Conservation (phyloP, 2,113 vertebrate genomes). For the Coturnix japonica region DNA sequence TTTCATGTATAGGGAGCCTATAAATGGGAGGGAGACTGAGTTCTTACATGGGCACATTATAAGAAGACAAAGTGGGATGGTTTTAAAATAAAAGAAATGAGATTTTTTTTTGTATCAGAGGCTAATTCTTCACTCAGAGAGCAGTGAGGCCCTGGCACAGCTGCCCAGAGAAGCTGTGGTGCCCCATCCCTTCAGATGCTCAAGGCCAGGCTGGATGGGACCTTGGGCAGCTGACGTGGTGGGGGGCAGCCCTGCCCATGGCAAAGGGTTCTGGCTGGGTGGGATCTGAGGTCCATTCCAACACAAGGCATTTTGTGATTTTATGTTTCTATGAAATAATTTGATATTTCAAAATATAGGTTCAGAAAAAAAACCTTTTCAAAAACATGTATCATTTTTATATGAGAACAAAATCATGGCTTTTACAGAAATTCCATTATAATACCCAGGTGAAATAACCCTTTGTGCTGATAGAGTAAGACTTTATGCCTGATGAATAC, state of each 20-base stretch:
- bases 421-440: fast-evolving
- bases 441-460: neutral
- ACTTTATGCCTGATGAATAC: neutral
- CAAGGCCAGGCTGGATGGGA: neutral
- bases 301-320: neutral
- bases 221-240: neutral
- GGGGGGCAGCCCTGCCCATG: neutral
- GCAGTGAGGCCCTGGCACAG: neutral
- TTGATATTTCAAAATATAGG: neutral
- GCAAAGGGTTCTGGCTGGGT: neutral
- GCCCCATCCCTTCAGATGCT: neutral
- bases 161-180: neutral
- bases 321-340: neutral
- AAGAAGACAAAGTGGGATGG: neutral
- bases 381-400: neutral
- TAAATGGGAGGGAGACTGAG: neutral
- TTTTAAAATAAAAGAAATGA: neutral
- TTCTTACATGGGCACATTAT: neutral
- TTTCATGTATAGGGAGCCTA: neutral
- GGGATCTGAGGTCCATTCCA: neutral
- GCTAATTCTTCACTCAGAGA: neutral
- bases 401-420: neutral
- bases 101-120: neutral
- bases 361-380: neutral
- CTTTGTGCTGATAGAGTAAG: neutral